These are phyloP conservation scores for Lycaon pictus DNA, from an alignment of 2,113 vertebrate genomes.

Conservation along the genomic window DNA sequence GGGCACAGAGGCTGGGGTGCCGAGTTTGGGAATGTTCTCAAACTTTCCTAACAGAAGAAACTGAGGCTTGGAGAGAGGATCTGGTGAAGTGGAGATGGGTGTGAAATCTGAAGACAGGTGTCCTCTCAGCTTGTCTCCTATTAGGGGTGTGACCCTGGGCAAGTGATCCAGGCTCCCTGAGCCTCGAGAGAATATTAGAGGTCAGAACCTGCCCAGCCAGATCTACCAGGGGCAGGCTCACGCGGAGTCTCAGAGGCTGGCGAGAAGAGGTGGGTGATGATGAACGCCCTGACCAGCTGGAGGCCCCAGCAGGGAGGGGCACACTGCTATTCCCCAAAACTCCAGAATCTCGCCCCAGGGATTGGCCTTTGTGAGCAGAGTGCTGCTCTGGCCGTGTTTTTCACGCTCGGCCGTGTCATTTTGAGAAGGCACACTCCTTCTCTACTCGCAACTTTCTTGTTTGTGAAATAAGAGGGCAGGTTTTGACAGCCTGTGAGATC, in stretches of 20 bases:
- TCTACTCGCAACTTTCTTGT: neutral
- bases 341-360: neutral
- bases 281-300: neutral
- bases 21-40: neutral
- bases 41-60: neutral
- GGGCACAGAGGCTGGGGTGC: neutral
- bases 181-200: neutral
- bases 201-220: neutral
- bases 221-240: neutral
- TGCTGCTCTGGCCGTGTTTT: neutral
- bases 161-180: slow-evolving; percentile 34
- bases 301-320: neutral
- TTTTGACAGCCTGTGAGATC: neutral
- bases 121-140: neutral
- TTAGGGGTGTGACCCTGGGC: neutral
- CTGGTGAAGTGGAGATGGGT: neutral
- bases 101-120: neutral
- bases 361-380: neutral
- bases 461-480: neutral
- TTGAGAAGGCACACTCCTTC: neutral
- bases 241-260: neutral
- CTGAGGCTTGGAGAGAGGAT: neutral
- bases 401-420: neutral
- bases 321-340: neutral
- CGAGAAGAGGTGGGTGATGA: neutral